Conservation (phyloP, 1,140 invertebrate genomes). For the Homarus americanus region DNA sequence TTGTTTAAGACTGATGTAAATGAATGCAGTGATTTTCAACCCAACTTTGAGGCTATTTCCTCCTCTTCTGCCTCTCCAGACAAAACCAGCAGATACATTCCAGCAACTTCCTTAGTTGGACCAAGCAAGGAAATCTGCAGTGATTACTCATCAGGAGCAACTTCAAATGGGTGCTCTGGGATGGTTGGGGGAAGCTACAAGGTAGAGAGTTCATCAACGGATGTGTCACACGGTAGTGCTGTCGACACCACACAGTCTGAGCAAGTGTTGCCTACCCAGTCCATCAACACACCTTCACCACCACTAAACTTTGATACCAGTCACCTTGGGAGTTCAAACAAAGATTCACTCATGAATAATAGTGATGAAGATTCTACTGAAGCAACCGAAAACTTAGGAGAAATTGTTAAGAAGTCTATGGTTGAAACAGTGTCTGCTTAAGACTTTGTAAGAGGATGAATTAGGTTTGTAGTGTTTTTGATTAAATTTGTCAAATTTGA, state of each 20-base stretch:
- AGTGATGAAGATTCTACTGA: conserved; percentile 33
- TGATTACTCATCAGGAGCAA: conserved; percentile 18
- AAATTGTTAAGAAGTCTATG: conserved; percentile 66
- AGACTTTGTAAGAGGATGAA: neutral
- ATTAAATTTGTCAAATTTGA: neutral
- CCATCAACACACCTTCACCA: conserved; percentile 9
- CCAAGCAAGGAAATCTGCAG: conserved; percentile 50
- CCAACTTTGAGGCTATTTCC: conserved; percentile 61
- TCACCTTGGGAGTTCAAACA: neutral
- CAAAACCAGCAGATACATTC: conserved; percentile 61
- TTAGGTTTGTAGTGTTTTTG: neutral
- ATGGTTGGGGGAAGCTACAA: conserved; percentile 43
- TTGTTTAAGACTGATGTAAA: conserved; percentile 51
- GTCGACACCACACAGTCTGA: conserved; percentile 8
- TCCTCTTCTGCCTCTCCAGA: conserved; percentile 61
- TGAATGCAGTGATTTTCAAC: conserved; percentile 65
- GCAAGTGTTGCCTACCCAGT: neutral
- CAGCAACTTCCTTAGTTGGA: conserved; percentile 30
- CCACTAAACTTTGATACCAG: conserved; percentile 33
- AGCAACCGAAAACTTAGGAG: conserved; percentile 55
- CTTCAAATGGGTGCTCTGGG: conserved; percentile 12
- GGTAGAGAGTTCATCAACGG: conserved; percentile 33
- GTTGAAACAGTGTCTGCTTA: conserved; percentile 62
- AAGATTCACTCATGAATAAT: conserved; percentile 2
- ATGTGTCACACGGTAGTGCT: conserved; percentile 6